phyloP scores from a whole-genome alignment of 2,888 invertebrate genomes.

The Mylabris sibirica region DNA sequence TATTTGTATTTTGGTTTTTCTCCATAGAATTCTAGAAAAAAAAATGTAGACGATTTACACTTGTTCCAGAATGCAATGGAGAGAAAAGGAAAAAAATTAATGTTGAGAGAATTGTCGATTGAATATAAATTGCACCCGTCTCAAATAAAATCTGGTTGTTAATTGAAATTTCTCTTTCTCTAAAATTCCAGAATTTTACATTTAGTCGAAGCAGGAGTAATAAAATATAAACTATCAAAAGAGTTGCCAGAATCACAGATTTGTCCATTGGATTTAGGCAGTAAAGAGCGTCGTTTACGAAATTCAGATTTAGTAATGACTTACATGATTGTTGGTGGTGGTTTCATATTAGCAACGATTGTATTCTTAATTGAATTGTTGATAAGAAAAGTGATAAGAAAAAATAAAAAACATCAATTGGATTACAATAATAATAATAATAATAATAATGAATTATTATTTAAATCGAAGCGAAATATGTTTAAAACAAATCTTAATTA shows the following conservation, averaged over 20 bases:
- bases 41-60: too few species aligned
- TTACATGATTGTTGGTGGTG: slow-evolving; percentile 76
- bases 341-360: slow-evolving; percentile 70
- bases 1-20: too few species aligned
- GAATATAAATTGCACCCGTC: not conserved
- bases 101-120: too few species aligned
- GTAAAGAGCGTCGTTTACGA: slow-evolving; percentile 78
- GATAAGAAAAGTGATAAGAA: slow-evolving; percentile 18
- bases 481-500: too few species aligned
- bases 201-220: slow-evolving; percentile 79
- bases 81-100: too few species aligned
- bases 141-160: too few species aligned
- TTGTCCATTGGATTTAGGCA: slow-evolving; percentile 82
- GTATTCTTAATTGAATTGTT: slow-evolving; percentile 73
- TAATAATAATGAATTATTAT: slow-evolving; percentile 28
- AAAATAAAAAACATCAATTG: slow-evolving; percentile 17
- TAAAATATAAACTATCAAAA: slow-evolving; percentile 70
- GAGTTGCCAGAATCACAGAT: slow-evolving; percentile 78
- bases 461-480: not conserved
- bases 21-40: too few species aligned
- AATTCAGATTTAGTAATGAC: slow-evolving; percentile 82
- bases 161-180: too few species aligned
- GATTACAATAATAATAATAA: slow-evolving; percentile 29
- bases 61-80: too few species aligned
- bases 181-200: slow-evolving; percentile 67